Evolutionary conservation across 2,797 vertebrate genomes (phyloP).

Genomic region (Sitta carolinensis): DNA sequence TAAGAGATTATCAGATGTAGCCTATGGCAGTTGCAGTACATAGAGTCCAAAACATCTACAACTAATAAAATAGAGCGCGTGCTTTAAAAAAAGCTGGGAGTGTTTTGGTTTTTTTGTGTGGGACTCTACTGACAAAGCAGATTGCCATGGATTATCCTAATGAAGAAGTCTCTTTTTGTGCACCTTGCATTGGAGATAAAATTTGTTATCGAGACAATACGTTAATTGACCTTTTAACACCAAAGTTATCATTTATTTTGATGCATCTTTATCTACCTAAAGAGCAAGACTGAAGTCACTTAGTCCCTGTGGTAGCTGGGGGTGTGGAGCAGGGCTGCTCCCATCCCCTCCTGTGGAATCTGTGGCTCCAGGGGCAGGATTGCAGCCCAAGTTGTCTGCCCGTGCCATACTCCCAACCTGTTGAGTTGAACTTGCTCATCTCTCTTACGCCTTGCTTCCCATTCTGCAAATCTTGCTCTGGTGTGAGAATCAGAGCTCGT

Average conservation of each 20-base stretch:
- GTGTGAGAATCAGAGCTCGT: not conserved
- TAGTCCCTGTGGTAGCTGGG: not conserved
- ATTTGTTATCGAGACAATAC: not conserved
- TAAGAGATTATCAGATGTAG: constrained; percentile 27
- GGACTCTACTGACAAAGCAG: not conserved
- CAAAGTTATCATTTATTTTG: not conserved
- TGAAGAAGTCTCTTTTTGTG: not conserved
- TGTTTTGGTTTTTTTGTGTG: not conserved
- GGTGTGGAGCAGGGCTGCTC: not conserved
- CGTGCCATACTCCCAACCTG: not conserved
- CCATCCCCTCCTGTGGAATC: not conserved
- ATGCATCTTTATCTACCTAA: not conserved
- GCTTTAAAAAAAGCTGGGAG: not conserved
- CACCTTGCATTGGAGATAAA: not conserved
- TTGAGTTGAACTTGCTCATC: not conserved
- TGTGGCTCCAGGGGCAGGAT: not conserved
- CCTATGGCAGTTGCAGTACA: not conserved
- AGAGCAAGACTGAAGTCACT: not conserved
- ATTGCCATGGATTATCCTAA: not conserved
- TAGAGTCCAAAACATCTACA: not conserved
- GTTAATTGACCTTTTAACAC: not conserved
- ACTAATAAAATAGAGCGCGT: not conserved
- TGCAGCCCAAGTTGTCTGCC: not conserved
- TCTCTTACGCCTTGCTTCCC: not conserved
- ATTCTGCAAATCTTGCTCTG: not conserved